Conservation (phyloP, 2,797 vertebrate genomes). For the Enteromius unitaeniatus region DNA sequence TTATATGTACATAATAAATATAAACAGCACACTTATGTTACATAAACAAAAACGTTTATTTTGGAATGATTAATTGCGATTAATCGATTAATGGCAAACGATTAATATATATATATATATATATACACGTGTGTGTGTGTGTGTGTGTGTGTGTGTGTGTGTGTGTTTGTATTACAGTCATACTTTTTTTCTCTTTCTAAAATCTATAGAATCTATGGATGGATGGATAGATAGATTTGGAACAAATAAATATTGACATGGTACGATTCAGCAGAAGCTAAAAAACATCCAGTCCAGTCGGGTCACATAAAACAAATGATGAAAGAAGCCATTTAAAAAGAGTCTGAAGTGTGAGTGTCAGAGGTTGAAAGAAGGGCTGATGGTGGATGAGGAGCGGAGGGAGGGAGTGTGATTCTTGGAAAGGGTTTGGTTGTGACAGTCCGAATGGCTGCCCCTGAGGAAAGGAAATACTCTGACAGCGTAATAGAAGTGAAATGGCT, state of each 20-base stretch:
- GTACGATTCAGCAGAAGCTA: background rate
- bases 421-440: constrained; percentile 44
- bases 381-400: background rate
- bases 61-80: too few relatives aligned
- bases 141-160: too few relatives aligned
- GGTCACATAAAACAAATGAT: background rate
- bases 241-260: too few relatives aligned
- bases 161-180: background rate
- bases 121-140: too few relatives aligned
- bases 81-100: too few relatives aligned
- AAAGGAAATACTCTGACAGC: constrained; percentile 51
- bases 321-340: constrained; percentile 24
- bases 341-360: constrained; percentile 19
- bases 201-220: background rate
- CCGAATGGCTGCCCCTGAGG: constrained; percentile 45
- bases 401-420: constrained; percentile 34
- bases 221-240: too few relatives aligned
- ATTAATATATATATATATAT: too few relatives aligned
- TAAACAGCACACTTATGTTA: too few relatives aligned
- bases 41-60: too few relatives aligned
- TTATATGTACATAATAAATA: too few relatives aligned
- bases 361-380: constrained; percentile 26
- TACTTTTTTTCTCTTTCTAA: background rate
- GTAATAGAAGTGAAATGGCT: constrained; percentile 50
- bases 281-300: background rate